Percentiles rank a stretch among this genome's conserved stretches.
phyloP scores from a whole-genome alignment of 2,888 invertebrate genomes.

The Microctonus brassicae region DNA sequence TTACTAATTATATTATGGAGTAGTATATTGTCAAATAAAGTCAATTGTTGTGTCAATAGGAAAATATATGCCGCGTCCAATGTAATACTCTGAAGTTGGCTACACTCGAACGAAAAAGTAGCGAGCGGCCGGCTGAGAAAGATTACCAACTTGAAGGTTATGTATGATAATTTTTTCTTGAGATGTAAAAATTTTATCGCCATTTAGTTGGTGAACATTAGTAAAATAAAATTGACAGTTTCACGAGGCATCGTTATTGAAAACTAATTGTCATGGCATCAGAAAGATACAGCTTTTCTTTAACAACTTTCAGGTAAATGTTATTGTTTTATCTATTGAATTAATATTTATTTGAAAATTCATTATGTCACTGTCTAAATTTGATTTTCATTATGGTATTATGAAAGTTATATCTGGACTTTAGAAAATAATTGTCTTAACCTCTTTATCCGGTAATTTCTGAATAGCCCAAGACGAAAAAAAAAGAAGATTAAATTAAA shows the following conservation, averaged over 20 bases:
- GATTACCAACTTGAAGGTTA: neutral
- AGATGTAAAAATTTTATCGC: neutral
- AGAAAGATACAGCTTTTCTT: slow-evolving; percentile 96
- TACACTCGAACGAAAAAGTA: neutral
- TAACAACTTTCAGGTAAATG: slow-evolving; percentile 85
- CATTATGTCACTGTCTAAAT: neutral
- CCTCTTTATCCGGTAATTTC: neutral
- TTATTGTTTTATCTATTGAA: slow-evolving; percentile 16
- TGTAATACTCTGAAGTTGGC: neutral
- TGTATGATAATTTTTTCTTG: neutral
- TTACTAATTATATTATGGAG: no score
- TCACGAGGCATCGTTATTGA: slow-evolving; percentile 58
- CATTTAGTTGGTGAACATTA: neutral
- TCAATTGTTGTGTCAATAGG: no score
- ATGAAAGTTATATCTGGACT: neutral
- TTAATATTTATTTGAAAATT: neutral
- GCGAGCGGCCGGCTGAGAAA: neutral
- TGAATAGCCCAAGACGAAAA: neutral
- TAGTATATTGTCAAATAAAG: no score
- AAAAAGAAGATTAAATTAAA: neutral
- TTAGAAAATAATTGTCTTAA: neutral
- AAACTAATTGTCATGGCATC: slow-evolving; percentile 86
- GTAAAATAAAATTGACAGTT: neutral
- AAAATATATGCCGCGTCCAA: neutral
- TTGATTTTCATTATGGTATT: slow-evolving; percentile 14